phyloP scores from a whole-genome alignment of 1,140 invertebrate genomes.

The Hycleus cichorii region DNA sequence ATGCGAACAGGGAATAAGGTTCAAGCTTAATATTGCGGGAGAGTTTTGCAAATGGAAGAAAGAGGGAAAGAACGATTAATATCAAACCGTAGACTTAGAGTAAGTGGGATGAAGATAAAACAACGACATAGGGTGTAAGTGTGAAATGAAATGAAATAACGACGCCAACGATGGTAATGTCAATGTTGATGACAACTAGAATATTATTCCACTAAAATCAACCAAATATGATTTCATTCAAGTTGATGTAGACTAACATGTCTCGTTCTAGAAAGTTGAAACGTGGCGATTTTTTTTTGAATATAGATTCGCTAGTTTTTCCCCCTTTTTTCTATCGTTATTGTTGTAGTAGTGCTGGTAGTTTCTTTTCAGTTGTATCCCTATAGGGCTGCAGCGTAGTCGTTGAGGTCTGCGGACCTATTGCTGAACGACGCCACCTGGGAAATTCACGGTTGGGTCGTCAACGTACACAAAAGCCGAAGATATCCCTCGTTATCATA shows the following conservation, averaged over 20 bases:
- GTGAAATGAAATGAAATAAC: constrained; percentile 16
- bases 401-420: constrained; percentile 1
- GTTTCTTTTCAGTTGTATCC: constrained; percentile 17
- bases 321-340: too few species aligned
- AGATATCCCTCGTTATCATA: constrained; percentile 18
- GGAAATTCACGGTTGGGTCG: constrained; percentile 14
- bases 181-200: too few species aligned
- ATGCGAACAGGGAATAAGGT: constrained; percentile 17
- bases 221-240: too few species aligned
- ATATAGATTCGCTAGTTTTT: too few species aligned
- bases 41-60: constrained; percentile 22
- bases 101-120: constrained; percentile 11
- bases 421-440: constrained; percentile 12
- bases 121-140: too few species aligned
- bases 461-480: constrained; percentile 10
- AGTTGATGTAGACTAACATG: too few species aligned
- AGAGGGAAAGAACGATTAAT: constrained; percentile 22
- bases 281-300: too few species aligned
- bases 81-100: constrained; percentile 16
- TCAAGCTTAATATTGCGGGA: constrained; percentile 20
- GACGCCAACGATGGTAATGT: not conserved
- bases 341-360: not conserved
- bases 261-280: too few species aligned
- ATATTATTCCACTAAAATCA: too few species aligned
- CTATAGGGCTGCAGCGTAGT: not conserved